These are phyloP conservation scores for Erythrocercus mccallii DNA, from an alignment of 2,113 vertebrate genomes.

Conservation along the genomic window DNA sequence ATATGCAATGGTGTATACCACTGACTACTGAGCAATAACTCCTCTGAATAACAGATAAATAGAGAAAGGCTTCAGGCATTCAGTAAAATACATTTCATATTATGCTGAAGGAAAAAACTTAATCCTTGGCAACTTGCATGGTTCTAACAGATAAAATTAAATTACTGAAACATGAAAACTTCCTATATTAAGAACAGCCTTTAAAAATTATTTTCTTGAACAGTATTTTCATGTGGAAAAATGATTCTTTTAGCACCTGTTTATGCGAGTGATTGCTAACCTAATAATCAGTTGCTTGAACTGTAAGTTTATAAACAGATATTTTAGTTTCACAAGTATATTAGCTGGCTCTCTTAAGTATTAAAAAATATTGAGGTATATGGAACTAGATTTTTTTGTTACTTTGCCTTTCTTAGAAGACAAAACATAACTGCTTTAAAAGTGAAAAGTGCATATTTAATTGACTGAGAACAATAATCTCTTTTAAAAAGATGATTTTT, in stretches of 20 bases:
- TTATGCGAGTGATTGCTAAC: neutral
- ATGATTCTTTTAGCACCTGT: neutral
- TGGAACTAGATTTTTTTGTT: neutral
- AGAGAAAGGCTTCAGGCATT: neutral
- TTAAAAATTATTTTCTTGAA: neutral
- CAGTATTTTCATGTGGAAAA: neutral
- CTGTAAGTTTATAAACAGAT: neutral
- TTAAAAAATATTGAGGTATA: neutral
- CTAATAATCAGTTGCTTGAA: neutral
- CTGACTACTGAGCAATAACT: neutral
- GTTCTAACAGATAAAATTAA: constrained; percentile 26
- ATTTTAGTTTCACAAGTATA: neutral
- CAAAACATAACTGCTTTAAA: neutral
- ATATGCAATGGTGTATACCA: neutral
- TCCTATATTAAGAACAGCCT: neutral
- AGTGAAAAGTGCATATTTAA: neutral
- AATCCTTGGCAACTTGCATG: neutral
- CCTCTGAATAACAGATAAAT: constrained; percentile 11
- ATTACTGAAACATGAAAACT: neutral
- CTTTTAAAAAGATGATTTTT: neutral
- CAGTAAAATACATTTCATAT: neutral
- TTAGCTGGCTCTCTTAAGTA: neutral
- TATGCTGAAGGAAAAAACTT: constrained; percentile 2
- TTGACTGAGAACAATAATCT: neutral
- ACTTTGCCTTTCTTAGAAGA: neutral